Evolutionary conservation across 1,140 invertebrate genomes (phyloP), one percentile per base, ranked within the genome.

Genomic region (Xylocopa sonorina): DNA sequence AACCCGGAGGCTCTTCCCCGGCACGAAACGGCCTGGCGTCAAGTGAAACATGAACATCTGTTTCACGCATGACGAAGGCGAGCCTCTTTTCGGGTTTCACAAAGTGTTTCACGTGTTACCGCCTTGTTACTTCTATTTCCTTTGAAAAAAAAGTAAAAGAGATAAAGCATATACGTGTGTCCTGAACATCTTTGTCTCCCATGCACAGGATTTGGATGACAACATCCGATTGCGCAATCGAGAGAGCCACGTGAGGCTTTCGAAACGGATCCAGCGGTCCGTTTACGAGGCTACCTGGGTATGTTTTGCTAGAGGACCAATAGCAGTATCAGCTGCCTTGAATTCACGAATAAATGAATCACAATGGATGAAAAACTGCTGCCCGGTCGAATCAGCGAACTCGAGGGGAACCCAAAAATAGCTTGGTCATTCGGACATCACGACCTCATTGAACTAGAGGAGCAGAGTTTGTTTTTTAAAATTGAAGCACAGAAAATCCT

Each of bases 11-110:
- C 58, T 55, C 63, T 53, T 51, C n/a, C 64, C 64, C 10, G 18
- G 0, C 10, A 48, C 27, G 18, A 21, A 71, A 43, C 48, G 41
- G 32, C 43, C n/a, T 63, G 24, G 24, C 48, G 29, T 60, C 57
- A 43, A 71, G 57, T n/a, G 14, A 73, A 73, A 63, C 51, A 34
- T 43, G 51, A 62, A 71, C 78, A 85, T 81, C 68, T 85, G 82
- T 46, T 43, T 57, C 78, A 46, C 72, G 78, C 51, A 34, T 80
- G 72, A n/a, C 24, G 24, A 32, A n/a, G 0, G 46, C 48, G 3
- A 75, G 48, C 1, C 12, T 51, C 27, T 57, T 67, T 3, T 51
- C 50, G 24, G 24, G 34, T 62, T 60, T 57, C 46, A 50, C 29
- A 16, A 71, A 50, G 29, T 48, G 32, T 77, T 58, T 38, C 41